phyloP scores from a whole-genome alignment of 30 jellyfish, hydroid and myxozoan genomes.

The Euphysa ruthae region DNA sequence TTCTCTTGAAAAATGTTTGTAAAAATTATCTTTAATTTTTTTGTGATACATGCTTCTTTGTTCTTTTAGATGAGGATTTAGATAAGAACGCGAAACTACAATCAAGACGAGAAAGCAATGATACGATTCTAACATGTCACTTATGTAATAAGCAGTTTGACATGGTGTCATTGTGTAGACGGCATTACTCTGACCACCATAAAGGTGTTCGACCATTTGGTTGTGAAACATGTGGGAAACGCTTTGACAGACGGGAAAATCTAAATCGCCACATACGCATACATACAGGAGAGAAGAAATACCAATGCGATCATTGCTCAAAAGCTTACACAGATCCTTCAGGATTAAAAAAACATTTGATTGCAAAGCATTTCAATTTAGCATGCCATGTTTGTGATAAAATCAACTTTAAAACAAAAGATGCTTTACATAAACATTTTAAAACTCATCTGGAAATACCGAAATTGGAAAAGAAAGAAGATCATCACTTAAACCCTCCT shows the following conservation, averaged over 20 bases:
- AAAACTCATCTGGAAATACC: slow-evolving; percentile 4
- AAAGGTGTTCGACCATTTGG: slow-evolving; percentile 35
- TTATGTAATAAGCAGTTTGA: slow-evolving; percentile 28
- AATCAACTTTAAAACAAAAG: slow-evolving; percentile 9
- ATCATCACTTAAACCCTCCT: too few relatives aligned
- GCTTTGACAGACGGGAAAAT: slow-evolving; percentile 31
- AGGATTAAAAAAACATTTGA: slow-evolving; percentile 27
- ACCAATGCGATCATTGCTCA: slow-evolving; percentile 20
- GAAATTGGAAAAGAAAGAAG: too few relatives aligned
- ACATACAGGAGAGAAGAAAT: slow-evolving; percentile 27
- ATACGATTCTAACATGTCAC: slow-evolving; percentile 9
- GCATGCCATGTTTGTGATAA: not conserved
- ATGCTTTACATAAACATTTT: slow-evolving; percentile 7
- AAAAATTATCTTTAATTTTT: too few relatives aligned
- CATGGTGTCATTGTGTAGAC: slow-evolving; percentile 23
- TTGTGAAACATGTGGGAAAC: slow-evolving; percentile 27
- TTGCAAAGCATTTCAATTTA: slow-evolving; percentile 3
- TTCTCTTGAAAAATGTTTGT: too few relatives aligned
- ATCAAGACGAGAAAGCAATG: not conserved
- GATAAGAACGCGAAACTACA: not conserved
- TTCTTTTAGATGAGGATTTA: not conserved
- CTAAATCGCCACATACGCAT: slow-evolving; percentile 25
- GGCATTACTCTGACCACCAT: slow-evolving; percentile 23
- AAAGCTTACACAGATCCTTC: slow-evolving; percentile 44
- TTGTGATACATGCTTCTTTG: too few relatives aligned